A percentile compares a stretch with the other conserved stretches of the same genome.
phyloP scores from a whole-genome alignment of 2,888 invertebrate species.

The Macrosiphum euphorbiae region DNA sequence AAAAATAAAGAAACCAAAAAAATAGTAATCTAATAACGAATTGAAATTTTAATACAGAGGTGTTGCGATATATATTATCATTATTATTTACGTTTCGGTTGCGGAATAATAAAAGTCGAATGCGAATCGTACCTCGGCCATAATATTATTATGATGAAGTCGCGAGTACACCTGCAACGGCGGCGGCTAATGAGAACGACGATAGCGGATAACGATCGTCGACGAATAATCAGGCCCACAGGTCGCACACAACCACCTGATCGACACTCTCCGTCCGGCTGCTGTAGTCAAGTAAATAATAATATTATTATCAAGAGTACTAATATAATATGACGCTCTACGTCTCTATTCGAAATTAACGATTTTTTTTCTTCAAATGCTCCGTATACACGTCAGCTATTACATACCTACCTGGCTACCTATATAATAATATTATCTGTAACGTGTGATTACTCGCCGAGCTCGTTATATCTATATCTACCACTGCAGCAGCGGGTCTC shows the following conservation, averaged over 20 bases:
- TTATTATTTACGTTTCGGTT: background rate
- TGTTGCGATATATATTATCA: background rate
- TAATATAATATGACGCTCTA: background rate
- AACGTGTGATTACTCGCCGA: constrained; percentile 30
- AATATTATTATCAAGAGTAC: too few relatives aligned
- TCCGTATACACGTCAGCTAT: background rate
- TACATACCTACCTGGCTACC: background rate
- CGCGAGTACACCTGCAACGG: background rate
- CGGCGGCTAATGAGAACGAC: background rate
- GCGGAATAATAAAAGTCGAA: background rate
- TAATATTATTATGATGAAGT: background rate
- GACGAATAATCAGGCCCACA: background rate
- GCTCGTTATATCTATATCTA: background rate
- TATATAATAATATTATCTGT: background rate
- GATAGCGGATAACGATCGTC: constrained; percentile 18
- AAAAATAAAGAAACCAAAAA: too few relatives aligned
- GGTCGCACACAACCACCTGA: background rate
- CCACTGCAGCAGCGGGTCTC: background rate
- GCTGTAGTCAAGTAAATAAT: too few relatives aligned
- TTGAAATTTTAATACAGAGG: background rate
- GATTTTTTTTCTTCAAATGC: constrained; percentile 14
- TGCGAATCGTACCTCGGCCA: background rate
- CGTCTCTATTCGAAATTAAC: constrained; percentile 32
- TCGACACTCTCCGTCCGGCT: too few relatives aligned
- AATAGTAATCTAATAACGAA: background rate